Conservation (phyloP, 53 echinoderm and acorn worm genomes). For the Paelopatides confundens region DNA sequence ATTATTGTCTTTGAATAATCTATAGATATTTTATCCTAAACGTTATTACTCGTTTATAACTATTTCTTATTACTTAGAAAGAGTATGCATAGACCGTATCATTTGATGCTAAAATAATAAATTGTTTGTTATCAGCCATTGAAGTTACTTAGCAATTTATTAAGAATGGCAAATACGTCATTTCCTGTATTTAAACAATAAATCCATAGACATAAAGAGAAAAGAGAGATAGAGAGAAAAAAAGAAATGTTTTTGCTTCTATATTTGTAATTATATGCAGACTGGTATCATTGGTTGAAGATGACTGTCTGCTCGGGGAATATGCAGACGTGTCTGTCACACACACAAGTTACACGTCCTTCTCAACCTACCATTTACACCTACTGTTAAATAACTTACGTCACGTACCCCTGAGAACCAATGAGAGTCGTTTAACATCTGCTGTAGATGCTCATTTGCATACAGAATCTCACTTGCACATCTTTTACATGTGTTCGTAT, state of each 20-base stretch:
- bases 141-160: background rate
- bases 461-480: background rate
- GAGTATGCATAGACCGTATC: conserved; percentile 41
- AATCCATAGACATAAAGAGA: background rate
- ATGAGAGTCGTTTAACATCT: background rate
- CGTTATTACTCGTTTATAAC: conserved; percentile 32
- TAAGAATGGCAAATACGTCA: background rate
- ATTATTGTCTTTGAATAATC: conserved; percentile 46
- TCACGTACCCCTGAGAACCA: conserved; percentile 4
- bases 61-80: conserved; percentile 31
- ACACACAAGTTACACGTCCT: background rate
- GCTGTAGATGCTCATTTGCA: background rate
- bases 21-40: conserved; percentile 47
- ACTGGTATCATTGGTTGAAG: background rate
- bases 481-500: background rate
- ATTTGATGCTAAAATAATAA: conserved; percentile 32
- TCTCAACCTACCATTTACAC: background rate
- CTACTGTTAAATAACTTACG: background rate
- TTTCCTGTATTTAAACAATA: background rate
- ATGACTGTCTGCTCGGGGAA: background rate
- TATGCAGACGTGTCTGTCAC: background rate
- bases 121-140: conserved; percentile 1
- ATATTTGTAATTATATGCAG: background rate
- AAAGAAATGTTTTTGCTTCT: background rate
- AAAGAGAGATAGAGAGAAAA: background rate